These are phyloP conservation scores for Harpegnathos saltator DNA, from an alignment of 1,140 invertebrate genomes.

Conservation along the genomic window DNA sequence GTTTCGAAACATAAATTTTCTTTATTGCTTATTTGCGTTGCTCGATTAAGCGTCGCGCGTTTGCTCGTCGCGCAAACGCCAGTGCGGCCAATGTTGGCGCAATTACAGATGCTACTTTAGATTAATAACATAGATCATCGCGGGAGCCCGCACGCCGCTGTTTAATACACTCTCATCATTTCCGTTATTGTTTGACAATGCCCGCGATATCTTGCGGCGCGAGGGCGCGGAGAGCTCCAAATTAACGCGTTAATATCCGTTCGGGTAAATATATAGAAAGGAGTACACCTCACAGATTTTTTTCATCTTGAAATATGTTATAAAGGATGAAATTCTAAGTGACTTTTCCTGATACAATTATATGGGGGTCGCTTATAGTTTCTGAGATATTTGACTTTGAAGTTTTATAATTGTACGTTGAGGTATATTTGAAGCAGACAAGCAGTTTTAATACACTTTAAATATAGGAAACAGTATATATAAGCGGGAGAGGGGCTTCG, in stretches of 20 bases:
- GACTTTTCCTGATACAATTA: too few relatives aligned
- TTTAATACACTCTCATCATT: constrained; percentile 1
- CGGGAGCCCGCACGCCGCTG: not conserved
- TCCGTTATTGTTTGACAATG: not conserved
- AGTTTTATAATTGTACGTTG: too few relatives aligned
- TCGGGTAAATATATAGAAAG: too few relatives aligned
- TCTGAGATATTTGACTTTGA: too few relatives aligned
- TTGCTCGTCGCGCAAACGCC: not conserved
- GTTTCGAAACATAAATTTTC: not conserved
- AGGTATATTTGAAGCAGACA: too few relatives aligned
- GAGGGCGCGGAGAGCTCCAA: not conserved
- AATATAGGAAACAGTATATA: too few relatives aligned
- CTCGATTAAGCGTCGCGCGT: not conserved
- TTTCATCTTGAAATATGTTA: too few relatives aligned
- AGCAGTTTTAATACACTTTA: too few relatives aligned
- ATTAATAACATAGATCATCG: not conserved
- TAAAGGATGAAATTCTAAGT: too few relatives aligned
- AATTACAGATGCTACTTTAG: not conserved
- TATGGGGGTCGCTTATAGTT: too few relatives aligned
- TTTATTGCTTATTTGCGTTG: not conserved
- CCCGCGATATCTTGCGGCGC: not conserved
- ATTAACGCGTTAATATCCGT: not conserved
- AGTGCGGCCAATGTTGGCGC: not conserved
- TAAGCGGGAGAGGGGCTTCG: too few relatives aligned
- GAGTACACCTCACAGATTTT: too few relatives aligned